phyloP scores from a whole-genome alignment of 2,113 vertebrate genomes.

The Podiceps cristatus region DNA sequence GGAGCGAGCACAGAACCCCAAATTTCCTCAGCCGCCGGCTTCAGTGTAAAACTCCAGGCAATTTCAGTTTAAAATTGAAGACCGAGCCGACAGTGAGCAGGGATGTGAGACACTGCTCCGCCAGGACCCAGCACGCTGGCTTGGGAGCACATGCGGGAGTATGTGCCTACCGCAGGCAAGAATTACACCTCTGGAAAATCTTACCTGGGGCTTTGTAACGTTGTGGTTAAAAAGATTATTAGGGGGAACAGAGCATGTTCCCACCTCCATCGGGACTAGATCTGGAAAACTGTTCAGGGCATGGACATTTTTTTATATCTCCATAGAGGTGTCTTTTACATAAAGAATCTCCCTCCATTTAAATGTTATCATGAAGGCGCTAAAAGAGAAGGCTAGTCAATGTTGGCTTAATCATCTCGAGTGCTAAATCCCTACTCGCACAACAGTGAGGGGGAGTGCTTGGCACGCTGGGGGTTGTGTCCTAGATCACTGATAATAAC shows the following conservation, averaged over 20 bases:
- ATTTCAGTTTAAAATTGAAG: not conserved
- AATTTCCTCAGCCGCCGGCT: not conserved
- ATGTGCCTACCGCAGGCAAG: not conserved
- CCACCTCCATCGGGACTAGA: not conserved
- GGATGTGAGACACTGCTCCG: not conserved
- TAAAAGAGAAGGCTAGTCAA: not conserved
- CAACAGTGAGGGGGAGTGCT: not conserved
- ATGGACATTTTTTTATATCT: not conserved
- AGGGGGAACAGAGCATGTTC: not conserved
- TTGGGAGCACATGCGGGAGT: not conserved
- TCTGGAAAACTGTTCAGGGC: not conserved
- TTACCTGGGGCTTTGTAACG: not conserved
- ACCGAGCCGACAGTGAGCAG: fast-evolving
- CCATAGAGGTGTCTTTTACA: not conserved
- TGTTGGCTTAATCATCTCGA: not conserved
- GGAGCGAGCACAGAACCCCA: not conserved
- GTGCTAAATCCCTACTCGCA: not conserved
- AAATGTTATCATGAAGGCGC: not conserved
- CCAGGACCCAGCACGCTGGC: not conserved
- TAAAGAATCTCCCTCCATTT: not conserved
- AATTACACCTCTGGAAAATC: not conserved
- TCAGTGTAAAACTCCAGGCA: not conserved
- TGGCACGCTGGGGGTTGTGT: not conserved
- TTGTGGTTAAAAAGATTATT: not conserved
- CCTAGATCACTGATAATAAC: not conserved